Evolutionary conservation across 2,888 invertebrate species (phyloP), one percentile per base, ranked within the genome.

Genomic region (Scaptomyza reducta): DNA sequence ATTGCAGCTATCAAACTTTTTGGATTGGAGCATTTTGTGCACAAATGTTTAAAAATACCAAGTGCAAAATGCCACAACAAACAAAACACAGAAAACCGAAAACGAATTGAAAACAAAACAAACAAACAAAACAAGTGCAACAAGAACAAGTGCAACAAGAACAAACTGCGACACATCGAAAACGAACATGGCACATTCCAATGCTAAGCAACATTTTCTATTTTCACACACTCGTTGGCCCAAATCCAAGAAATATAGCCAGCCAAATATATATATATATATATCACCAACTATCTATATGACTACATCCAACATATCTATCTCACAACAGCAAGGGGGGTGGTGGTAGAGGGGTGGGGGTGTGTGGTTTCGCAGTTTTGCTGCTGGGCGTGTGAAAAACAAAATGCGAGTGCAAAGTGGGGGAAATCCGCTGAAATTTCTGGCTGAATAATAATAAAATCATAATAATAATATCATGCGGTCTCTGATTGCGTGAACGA

Each of bases 211-310:
- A 70, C 73, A 86, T 88, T 86, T 88, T 88, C 89, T 88, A 87
- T 84, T 84, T 82, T 87, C 87, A 85, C 84, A 87, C 88, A 88
- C 85, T 77, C 60, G 79, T 84, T 84, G 84, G 89, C 84, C 76
- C 82, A 87, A 81, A 85, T 88, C 84, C 87, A 84, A 84, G 86
- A 88, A 74, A 71, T 86, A 82, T 87, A 77, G 80, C 74, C 67
- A 65, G 69, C 55, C 72, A 16, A 47, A 55, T 53, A 72, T 62
- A 74, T 44, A 61, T n/a, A n/a, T n/a, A n/a, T n/a, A n/a, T n/a
- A n/a, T n/a, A n/a, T n/a, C n/a, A 41, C 58, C 44, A 58, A 60
- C 77, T 66, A 85, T 69, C 71, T 86, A 66, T 74, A 66, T 54
- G 47, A 47, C 60, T 55, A 70, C 51, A 70, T 54, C 47, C 50